phyloP scores from a whole-genome alignment of 2,888 invertebrate species.

The Brachylomia viminalis region DNA sequence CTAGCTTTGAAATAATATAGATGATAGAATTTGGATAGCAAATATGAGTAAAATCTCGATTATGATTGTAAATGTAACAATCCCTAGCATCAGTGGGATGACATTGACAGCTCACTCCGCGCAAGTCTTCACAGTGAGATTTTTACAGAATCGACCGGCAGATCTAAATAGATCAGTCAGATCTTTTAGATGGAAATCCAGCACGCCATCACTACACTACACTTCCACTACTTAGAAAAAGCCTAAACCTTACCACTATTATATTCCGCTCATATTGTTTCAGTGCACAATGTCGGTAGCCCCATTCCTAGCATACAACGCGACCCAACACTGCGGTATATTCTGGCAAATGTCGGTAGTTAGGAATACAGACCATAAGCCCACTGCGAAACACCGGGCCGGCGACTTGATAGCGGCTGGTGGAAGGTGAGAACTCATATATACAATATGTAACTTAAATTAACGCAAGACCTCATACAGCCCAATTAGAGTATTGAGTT shows the following conservation, averaged over 20 bases:
- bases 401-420: constrained; percentile 95
- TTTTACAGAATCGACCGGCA: too few relatives aligned
- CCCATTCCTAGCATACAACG: constrained; percentile 89
- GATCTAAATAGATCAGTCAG: too few relatives aligned
- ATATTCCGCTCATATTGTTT: background rate
- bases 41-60: too few relatives aligned
- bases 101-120: too few relatives aligned
- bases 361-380: constrained; percentile 73
- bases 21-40: too few relatives aligned
- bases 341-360: constrained; percentile 90
- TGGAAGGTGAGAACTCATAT: constrained; percentile 92
- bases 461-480: too few relatives aligned
- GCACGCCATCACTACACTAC: background rate
- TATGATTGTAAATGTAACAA: too few relatives aligned
- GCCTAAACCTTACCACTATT: fast-evolving
- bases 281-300: constrained; percentile 91
- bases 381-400: constrained; percentile 82
- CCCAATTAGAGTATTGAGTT: too few relatives aligned
- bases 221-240: background rate
- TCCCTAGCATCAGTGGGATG: too few relatives aligned
- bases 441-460: too few relatives aligned
- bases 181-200: background rate
- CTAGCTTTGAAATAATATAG: too few relatives aligned
- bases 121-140: too few relatives aligned
- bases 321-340: constrained; percentile 89